A percentile compares a stretch with the other conserved stretches of the same genome.
These are phyloP conservation scores for Rostratula benghalensis DNA, from an alignment of 2,113 vertebrate species.

Conservation along the genomic window DNA sequence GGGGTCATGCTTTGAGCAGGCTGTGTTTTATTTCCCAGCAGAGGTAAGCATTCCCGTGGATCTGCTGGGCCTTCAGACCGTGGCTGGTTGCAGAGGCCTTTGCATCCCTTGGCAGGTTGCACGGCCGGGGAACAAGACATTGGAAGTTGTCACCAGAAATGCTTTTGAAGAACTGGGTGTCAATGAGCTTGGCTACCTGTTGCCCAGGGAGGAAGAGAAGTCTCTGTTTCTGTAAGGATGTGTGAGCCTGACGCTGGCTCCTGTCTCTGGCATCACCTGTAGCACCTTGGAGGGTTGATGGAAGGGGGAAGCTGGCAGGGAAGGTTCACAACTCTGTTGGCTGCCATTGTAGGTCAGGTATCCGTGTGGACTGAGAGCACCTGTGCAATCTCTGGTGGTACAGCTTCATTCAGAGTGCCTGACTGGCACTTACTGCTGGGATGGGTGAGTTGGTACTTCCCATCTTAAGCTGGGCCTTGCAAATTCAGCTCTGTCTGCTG, in stretches of 20 bases:
- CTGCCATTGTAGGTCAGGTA: accelerated
- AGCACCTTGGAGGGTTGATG: background rate
- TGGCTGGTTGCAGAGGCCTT: background rate
- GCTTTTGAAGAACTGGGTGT: background rate
- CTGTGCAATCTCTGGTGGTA: background rate
- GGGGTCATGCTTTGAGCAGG: background rate
- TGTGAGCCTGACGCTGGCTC: background rate
- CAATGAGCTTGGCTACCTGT: background rate
- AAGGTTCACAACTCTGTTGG: accelerated
- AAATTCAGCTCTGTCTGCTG: background rate
- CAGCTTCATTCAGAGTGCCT: background rate
- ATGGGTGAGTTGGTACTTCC: too few relatives aligned
- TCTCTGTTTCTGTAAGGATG: background rate
- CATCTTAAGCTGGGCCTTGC: background rate
- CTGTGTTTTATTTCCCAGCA: background rate
- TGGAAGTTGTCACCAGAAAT: background rate
- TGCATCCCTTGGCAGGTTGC: background rate
- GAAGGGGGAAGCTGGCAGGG: background rate
- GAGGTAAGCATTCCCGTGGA: background rate
- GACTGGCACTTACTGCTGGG: background rate
- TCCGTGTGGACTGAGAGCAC: background rate
- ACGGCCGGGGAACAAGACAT: background rate
- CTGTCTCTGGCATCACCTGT: background rate
- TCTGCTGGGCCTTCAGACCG: accelerated
- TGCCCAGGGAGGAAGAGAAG: background rate